These are phyloP conservation scores for Azemiops feae DNA, from an alignment of 2,113 vertebrate species.

Conservation along the genomic window DNA sequence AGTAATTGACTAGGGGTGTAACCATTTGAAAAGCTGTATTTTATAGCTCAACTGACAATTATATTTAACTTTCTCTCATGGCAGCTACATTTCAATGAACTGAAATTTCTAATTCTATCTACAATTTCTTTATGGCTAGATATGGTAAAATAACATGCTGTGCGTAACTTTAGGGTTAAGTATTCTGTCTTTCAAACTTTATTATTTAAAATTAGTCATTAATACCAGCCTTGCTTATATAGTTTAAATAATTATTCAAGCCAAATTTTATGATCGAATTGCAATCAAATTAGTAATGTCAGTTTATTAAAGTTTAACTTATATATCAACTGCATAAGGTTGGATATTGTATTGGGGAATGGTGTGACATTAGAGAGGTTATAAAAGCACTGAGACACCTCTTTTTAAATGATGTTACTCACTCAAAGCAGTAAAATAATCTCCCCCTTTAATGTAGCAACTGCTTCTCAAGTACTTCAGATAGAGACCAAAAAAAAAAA, in stretches of 20 bases:
- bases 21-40: not conserved
- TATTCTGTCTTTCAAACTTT: slow-evolving; percentile 1
- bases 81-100: not conserved
- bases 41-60: not conserved
- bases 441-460: not conserved
- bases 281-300: slow-evolving; percentile 33
- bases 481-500: not conserved
- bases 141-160: not conserved
- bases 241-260: slow-evolving; percentile 24
- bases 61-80: not conserved
- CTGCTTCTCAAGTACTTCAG: slow-evolving; percentile 14
- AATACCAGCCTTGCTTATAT: slow-evolving; percentile 14
- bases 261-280: slow-evolving; percentile 36
- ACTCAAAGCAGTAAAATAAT: not conserved
- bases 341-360: not conserved
- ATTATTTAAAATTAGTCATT: slow-evolving; percentile 16
- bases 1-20: not conserved
- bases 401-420: slow-evolving; percentile 11
- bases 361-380: not conserved
- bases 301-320: slow-evolving; percentile 33
- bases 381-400: fast-evolving
- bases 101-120: not conserved
- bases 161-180: not conserved
- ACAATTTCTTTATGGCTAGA: not conserved
- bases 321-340: not conserved